phyloP scores from a whole-genome alignment of 2,888 invertebrate genomes.

The Tinea pellionella region DNA sequence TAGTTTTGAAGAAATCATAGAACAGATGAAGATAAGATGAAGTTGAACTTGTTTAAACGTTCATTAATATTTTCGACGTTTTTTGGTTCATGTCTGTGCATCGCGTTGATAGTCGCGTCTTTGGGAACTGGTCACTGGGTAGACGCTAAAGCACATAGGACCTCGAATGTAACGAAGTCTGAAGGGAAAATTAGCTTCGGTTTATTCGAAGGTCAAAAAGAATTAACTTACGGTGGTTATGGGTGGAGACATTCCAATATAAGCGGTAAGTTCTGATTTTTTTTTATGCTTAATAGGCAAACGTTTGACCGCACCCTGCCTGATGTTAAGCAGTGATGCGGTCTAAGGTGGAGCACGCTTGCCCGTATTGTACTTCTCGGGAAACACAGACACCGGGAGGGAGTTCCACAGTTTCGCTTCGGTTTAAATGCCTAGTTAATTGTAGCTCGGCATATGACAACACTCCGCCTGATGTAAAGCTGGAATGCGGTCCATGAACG shows the following conservation, averaged over 20 bases:
- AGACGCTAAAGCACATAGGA: conserved; percentile 77
- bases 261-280: conserved; percentile 77
- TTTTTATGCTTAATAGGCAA: too few relatives aligned
- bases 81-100: conserved; percentile 80
- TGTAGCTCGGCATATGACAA: too few relatives aligned
- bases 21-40: conserved; percentile 30
- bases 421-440: too few relatives aligned
- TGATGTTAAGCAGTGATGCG: too few relatives aligned
- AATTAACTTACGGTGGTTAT: conserved; percentile 79
- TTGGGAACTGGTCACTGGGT: conserved; percentile 88
- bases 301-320: too few relatives aligned
- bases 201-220: conserved; percentile 86
- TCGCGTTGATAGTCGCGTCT: conserved; percentile 83
- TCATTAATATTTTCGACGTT: conserved; percentile 86
- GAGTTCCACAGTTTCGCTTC: too few relatives aligned
- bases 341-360: too few relatives aligned
- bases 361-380: too few relatives aligned
- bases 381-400: too few relatives aligned
- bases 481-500: too few relatives aligned
- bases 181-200: conserved; percentile 86
- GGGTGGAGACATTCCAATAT: conserved; percentile 82
- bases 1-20: too few relatives aligned
- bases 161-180: conserved; percentile 74
- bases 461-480: too few relatives aligned
- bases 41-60: conserved; percentile 78